These are phyloP conservation scores for Cottus gobio DNA, from an alignment of 2,113 vertebrate genomes.

Conservation along the genomic window DNA sequence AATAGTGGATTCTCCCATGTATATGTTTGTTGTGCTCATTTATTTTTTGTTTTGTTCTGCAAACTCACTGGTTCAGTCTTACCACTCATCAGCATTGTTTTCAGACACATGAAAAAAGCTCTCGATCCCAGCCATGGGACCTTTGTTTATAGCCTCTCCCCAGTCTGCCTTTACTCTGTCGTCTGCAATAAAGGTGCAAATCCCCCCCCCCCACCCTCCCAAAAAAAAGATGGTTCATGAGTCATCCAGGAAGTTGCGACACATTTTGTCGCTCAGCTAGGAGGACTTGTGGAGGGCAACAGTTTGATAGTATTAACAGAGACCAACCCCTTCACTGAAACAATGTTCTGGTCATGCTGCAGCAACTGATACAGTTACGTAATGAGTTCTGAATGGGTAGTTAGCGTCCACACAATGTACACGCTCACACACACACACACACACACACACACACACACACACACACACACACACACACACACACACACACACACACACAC, in stretches of 20 bases:
- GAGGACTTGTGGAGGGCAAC: constrained; percentile 22
- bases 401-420: constrained; percentile 8
- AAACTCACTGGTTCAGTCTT: too few relatives aligned
- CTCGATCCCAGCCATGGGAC: background rate
- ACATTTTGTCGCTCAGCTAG: background rate
- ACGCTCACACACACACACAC: background rate
- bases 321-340: constrained; percentile 32
- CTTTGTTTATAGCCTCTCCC: background rate
- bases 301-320: background rate
- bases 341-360: constrained; percentile 33
- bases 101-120: too few relatives aligned
- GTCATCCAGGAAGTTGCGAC: background rate
- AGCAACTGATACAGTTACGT: constrained; percentile 65
- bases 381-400: constrained; percentile 48
- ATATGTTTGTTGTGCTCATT: too few relatives aligned
- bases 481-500: constrained; percentile 1
- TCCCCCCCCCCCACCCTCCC: background rate
- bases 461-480: background rate
- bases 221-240: background rate
- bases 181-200: background rate
- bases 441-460: background rate
- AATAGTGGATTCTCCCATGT: too few relatives aligned
- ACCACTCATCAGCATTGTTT: too few relatives aligned
- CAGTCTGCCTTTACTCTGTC: background rate
- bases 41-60: too few relatives aligned